phyloP scores from a whole-genome alignment of 2,888 invertebrate genomes.

The Tetragonisca angustula region DNA sequence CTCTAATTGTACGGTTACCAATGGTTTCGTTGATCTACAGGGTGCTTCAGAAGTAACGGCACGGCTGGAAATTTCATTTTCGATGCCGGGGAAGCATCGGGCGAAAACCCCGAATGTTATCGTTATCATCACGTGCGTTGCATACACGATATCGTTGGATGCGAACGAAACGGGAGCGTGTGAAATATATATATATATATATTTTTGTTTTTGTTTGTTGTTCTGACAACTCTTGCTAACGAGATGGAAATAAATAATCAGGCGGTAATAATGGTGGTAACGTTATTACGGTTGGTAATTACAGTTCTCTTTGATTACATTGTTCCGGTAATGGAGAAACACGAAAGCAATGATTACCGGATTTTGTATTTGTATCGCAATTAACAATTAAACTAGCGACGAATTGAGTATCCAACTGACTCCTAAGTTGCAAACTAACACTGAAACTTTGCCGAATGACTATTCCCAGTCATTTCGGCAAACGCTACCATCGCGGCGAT shows the following conservation, averaged over 20 bases:
- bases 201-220: background rate
- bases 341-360: background rate
- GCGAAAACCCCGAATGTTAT: background rate
- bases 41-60: background rate
- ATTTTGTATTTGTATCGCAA: background rate
- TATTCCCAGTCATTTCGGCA: background rate
- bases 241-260: background rate
- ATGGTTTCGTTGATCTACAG: background rate
- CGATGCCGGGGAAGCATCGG: background rate
- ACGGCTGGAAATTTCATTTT: background rate
- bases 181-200: too few species aligned
- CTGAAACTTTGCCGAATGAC: background rate
- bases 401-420: background rate
- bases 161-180: rapidly evolving
- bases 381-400: background rate
- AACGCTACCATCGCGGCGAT: background rate
- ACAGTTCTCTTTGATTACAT: background rate
- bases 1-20: conserved; percentile 11
- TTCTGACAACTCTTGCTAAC: background rate
- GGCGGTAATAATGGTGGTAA: background rate
- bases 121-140: background rate
- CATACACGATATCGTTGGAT: background rate
- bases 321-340: background rate
- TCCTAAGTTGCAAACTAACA: too few species aligned
- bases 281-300: background rate